Evolutionary conservation across 2,797 vertebrate species (phyloP).

Genomic region (Allobates femoralis): DNA sequence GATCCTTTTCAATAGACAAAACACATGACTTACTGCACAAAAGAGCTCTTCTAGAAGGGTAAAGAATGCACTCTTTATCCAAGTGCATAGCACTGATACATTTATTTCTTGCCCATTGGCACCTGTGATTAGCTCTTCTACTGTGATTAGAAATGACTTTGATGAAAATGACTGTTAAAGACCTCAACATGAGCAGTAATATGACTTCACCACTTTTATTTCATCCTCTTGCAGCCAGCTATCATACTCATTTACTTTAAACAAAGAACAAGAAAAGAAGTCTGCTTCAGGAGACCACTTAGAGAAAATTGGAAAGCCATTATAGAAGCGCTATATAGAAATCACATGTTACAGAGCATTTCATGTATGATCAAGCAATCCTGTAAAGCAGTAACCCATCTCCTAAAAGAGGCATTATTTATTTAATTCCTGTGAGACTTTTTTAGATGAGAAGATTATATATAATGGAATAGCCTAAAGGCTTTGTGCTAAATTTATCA

Average conservation of each 20-base stretch:
- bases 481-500: slow-evolving; percentile 7
- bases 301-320: slow-evolving; percentile 66
- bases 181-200: slow-evolving; percentile 75
- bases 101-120: slow-evolving; percentile 80
- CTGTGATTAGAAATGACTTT: slow-evolving; percentile 77
- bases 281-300: slow-evolving; percentile 67
- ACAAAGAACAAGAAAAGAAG: slow-evolving; percentile 57
- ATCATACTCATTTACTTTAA: slow-evolving; percentile 76
- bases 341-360: slow-evolving; percentile 65
- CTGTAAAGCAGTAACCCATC: slow-evolving; percentile 31
- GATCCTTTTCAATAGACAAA: slow-evolving; percentile 78
- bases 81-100: slow-evolving; percentile 72
- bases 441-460: not conserved
- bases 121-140: slow-evolving; percentile 85
- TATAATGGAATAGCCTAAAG: not conserved
- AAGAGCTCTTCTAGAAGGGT: slow-evolving; percentile 76
- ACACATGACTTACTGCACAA: slow-evolving; percentile 78
- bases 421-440: slow-evolving; percentile 17
- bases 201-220: slow-evolving; percentile 75
- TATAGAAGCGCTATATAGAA: slow-evolving; percentile 62
- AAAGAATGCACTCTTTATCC: slow-evolving; percentile 81
- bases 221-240: slow-evolving; percentile 70
- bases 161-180: slow-evolving; percentile 78
- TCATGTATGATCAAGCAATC: slow-evolving; percentile 66
- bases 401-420: slow-evolving; percentile 1